Base-by-base conservation (phyloP, 2,888 invertebrate species). In the Pollenia griseotomentosa region DNA sequence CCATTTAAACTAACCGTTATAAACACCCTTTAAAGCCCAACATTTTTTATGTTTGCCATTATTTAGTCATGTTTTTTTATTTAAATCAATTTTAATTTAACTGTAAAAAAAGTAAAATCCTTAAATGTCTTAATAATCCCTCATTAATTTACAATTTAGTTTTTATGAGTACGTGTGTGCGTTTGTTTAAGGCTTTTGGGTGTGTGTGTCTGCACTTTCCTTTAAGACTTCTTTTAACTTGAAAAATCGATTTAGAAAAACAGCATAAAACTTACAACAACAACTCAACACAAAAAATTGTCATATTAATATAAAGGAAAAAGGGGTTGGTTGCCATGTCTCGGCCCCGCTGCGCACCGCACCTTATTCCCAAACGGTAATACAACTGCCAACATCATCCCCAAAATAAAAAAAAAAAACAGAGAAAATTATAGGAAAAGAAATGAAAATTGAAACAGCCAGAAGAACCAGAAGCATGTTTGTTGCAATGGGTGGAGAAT, bases 401-500 rank as follows among this genome's bases (percentile, higher is more conserved):
- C 85, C 85, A 71, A 81, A 63, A 78, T 33, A 46, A 11, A 33
- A 57, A 51, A 68, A 63, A 75, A 74, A 33, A 68, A 48, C 16
- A 80, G 63, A 23, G 14, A 79, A 86, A 79, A 77, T 46, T 51
- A 46, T 75, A 81, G 74, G 70, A 85, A 85, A 81, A 63, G 53
- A 42, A 46, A 82, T 57, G 66, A 61, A 73, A 75, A 19, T 14
- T 9, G 4, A 33, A 78, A 68, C n/a, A 71, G 44, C 3, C 44
- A 65, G 63, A 55, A 65, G 12, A 65, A 65, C 19, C 51, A 73
- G 23, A 73, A 80, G 77, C 75, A 73, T 63, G 48, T 77, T 63
- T 63, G 71, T 73, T 84, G 75, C 71, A 66, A 74, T 87, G 77
- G 85, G 78, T 82, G 87, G 80, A 65, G 73, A 81, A 78, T 81